Evolutionary conservation across 2,113 vertebrate genomes (phyloP).

Genomic region (Anser cygnoides): DNA sequence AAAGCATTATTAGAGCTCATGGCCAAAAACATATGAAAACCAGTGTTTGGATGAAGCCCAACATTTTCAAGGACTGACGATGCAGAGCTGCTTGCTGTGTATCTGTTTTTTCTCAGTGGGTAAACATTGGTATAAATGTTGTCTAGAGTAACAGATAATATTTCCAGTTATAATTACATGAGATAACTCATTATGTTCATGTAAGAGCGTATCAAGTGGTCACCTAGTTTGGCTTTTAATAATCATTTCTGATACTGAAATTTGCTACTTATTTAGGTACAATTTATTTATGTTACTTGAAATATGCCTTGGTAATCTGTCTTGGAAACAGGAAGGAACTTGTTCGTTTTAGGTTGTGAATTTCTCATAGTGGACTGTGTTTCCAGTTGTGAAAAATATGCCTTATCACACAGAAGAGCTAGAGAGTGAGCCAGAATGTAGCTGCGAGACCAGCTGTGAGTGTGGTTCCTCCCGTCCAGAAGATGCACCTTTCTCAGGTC

Average conservation of each 20-base stretch:
- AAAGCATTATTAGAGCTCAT: conserved; percentile 20
- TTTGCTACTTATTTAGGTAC: not conserved
- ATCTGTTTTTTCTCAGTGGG: not conserved
- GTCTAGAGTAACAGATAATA: not conserved
- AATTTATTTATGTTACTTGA: not conserved
- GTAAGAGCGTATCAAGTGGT: not conserved
- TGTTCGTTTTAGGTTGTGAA: not conserved
- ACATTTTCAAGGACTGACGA: not conserved
- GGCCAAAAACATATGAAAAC: not conserved
- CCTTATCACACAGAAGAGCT: not conserved
- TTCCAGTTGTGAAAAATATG: not conserved
- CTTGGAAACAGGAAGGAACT: not conserved
- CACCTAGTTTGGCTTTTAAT: not conserved
- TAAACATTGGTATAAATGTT: not conserved
- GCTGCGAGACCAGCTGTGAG: accelerated
- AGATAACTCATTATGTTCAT: not conserved
- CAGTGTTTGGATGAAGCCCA: not conserved
- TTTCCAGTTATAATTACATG: not conserved
- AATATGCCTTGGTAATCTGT: not conserved
- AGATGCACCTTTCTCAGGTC: not conserved
- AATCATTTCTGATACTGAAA: not conserved
- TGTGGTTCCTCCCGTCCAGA: not conserved
- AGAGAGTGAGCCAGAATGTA: not conserved
- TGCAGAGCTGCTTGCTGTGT: not conserved
- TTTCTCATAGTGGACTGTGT: not conserved